Percentiles rank a stretch among this genome's conserved stretches.
Conservation (phyloP, 2,888 invertebrate species). For the Dynastes grantii region DNA sequence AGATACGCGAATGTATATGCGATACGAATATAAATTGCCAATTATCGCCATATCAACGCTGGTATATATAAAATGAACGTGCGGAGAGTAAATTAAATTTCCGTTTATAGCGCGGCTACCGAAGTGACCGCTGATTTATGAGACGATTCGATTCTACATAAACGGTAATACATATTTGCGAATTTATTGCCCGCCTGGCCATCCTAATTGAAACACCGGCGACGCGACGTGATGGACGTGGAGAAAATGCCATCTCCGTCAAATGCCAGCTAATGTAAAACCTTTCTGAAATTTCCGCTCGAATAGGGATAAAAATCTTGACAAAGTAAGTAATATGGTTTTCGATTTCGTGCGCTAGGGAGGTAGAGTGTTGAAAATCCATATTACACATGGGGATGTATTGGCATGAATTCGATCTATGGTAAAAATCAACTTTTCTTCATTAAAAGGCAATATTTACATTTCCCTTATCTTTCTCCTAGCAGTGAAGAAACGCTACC, state of each 20-base stretch:
- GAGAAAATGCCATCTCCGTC: not conserved
- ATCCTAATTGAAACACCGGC: conserved; percentile 57
- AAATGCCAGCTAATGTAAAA: not conserved
- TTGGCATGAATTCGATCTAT: no score
- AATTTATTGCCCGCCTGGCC: conserved; percentile 56
- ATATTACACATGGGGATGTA: no score
- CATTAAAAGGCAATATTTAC: no score
- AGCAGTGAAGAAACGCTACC: no score
- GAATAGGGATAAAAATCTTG: not conserved
- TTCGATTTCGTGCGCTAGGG: no score
- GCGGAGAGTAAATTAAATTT: conserved; percentile 64
- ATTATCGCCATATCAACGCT: conserved; percentile 63
- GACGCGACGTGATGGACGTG: conserved; percentile 17
- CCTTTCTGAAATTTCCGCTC: not conserved
- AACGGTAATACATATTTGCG: conserved; percentile 59
- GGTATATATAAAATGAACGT: conserved; percentile 63
- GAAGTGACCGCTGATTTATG: conserved; percentile 64
- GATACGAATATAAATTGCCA: conserved; percentile 64
- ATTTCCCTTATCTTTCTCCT: no score
- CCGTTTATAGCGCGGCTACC: conserved; percentile 64
- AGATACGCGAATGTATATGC: conserved; percentile 47
- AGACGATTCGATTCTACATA: conserved; percentile 57
- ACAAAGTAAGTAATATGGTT: not conserved
- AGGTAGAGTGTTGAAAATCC: no score
- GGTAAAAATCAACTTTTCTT: no score